These are phyloP conservation scores for Adineta ricciae DNA, from an alignment of 2,888 invertebrate genomes.

Conservation along the genomic window DNA sequence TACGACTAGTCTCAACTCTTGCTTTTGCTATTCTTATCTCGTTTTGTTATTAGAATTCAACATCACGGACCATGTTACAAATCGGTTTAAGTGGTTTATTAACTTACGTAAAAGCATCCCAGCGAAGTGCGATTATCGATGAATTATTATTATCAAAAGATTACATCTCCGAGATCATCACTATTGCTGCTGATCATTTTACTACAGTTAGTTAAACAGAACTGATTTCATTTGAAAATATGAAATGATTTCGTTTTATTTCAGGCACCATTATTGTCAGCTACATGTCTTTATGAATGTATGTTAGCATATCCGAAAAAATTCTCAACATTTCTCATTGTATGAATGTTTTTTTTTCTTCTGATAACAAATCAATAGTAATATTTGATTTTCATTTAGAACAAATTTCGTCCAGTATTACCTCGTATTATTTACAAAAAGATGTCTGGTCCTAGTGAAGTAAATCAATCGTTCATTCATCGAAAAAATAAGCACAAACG, in stretches of 20 bases:
- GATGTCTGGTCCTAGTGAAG: conserved; percentile 1
- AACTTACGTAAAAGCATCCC: conserved; percentile 4
- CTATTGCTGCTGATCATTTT: neutral
- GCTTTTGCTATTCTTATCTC: neutral
- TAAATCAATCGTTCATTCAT: neutral
- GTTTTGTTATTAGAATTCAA: neutral
- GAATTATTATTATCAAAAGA: neutral
- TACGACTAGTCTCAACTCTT: no score
- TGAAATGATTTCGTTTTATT: no score
- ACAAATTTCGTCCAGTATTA: conserved; percentile 12
- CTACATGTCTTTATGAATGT: conserved; percentile 14
- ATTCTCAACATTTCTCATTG: neutral
- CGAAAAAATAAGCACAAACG: neutral
- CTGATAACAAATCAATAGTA: neutral
- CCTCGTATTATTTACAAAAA: conserved; percentile 9
- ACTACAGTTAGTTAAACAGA: neutral
- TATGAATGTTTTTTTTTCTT: neutral
- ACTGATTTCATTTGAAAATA: neutral
- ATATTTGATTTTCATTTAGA: neutral
- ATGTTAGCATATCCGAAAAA: conserved; percentile 1
- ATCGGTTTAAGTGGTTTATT: conserved; percentile 17
- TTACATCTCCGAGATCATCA: neutral
- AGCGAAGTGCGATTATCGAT: neutral
- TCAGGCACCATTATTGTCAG: neutral
- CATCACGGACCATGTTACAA: neutral